phyloP scores from a whole-genome alignment of 2,797 vertebrate genomes.

The Benthosema pterotum region DNA sequence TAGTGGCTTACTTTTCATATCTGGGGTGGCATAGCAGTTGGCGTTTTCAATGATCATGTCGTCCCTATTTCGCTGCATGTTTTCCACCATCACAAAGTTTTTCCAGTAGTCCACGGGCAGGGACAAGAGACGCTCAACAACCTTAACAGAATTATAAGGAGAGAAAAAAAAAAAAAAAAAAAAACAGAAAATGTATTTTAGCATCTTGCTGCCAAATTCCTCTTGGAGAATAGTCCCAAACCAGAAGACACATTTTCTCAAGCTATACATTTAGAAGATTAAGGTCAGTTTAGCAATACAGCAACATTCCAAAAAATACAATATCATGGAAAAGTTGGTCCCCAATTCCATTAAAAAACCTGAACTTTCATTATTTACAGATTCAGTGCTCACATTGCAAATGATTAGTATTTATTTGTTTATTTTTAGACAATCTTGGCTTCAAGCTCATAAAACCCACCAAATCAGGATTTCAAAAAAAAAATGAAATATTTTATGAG shows the following conservation, averaged over 20 bases:
- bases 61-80: constrained; percentile 77
- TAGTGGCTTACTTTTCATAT: constrained; percentile 82
- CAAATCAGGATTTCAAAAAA: too few relatives aligned
- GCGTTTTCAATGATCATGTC: constrained; percentile 89
- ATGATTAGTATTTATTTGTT: too few relatives aligned
- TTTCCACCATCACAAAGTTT: constrained; percentile 87
- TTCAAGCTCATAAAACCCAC: too few relatives aligned
- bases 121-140: constrained; percentile 88
- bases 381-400: too few relatives aligned
- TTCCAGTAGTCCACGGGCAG: constrained; percentile 91
- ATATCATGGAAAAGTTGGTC: too few relatives aligned
- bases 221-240: background rate
- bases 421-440: too few relatives aligned
- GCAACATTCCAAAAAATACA: too few relatives aligned
- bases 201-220: constrained; percentile 39
- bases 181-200: constrained; percentile 30
- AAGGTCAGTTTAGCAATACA: too few relatives aligned
- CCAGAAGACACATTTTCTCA: constrained; percentile 1
- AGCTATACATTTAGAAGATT: too few relatives aligned
- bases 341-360: too few relatives aligned
- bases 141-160: constrained; percentile 71
- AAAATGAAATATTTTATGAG: too few relatives aligned
- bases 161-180: constrained; percentile 12
- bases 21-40: constrained; percentile 90
- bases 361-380: too few relatives aligned